Percentiles rank a stretch among this genome's conserved stretches.
These are phyloP conservation scores for Callionymus lyra DNA, from an alignment of 2,113 vertebrate species.

Conservation along the genomic window DNA sequence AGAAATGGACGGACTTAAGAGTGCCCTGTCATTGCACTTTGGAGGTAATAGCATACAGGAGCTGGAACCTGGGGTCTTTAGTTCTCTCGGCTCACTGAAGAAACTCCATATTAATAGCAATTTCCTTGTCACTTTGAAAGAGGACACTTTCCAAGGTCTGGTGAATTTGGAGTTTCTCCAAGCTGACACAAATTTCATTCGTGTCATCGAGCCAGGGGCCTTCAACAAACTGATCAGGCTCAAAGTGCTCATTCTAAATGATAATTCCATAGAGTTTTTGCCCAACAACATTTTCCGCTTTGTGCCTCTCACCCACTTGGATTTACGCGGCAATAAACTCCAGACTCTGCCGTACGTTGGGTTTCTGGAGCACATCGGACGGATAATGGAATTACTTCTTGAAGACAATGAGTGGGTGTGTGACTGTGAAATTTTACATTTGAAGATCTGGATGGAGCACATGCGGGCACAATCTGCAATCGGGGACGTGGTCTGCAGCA, in stretches of 20 bases:
- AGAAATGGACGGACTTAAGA: slow-evolving; percentile 81
- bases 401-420: slow-evolving; percentile 93
- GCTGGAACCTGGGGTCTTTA: slow-evolving; percentile 89
- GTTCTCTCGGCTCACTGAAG: slow-evolving; percentile 79
- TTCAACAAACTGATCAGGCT: slow-evolving; percentile 94
- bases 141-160: slow-evolving; percentile 90
- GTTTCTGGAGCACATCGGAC: slow-evolving; percentile 91
- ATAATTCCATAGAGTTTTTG: slow-evolving; percentile 89
- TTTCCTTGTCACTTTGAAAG: slow-evolving; percentile 87
- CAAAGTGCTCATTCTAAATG: slow-evolving; percentile 96
- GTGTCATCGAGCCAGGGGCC: slow-evolving; percentile 88
- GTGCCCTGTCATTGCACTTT: slow-evolving; percentile 84
- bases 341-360: slow-evolving; percentile 92
- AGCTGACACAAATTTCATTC: slow-evolving; percentile 96
- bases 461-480: slow-evolving; percentile 90
- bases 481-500: slow-evolving; percentile 82
- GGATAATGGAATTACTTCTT: slow-evolving; percentile 88
- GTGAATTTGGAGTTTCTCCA: slow-evolving; percentile 95
- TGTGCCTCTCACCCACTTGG: slow-evolving; percentile 92
- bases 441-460: slow-evolving; percentile 94
- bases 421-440: slow-evolving; percentile 84
- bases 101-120: slow-evolving; percentile 98
- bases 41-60: slow-evolving; percentile 93
- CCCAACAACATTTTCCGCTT: slow-evolving; percentile 93
- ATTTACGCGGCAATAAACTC: slow-evolving; percentile 90